Evolutionary conservation across 1,140 invertebrate species (phyloP), one percentile per base, ranked within the genome.

Genomic region (Amphibalanus amphitrite): DNA sequence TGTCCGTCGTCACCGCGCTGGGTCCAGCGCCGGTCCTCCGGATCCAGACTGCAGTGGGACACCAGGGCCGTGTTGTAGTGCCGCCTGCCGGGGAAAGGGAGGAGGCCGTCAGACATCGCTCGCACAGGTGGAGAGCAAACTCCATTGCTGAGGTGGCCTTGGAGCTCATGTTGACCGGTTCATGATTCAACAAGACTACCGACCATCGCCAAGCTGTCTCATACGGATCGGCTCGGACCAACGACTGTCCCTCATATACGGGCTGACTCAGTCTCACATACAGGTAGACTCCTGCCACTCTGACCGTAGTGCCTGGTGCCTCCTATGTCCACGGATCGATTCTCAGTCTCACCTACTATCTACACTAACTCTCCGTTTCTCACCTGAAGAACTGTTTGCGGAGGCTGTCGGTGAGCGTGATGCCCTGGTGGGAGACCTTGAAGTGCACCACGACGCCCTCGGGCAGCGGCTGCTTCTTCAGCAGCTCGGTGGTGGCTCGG

Each of bases 391-490:
- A 88, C 78, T 86, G 83, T 80, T 93, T 93, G 69, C 94, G 85
- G 65, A 92, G 90, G 76, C 95, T 92, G 79, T 98, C 96, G 30
- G 95, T 98, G 65, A 98, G 82, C 0, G 95, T 97, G 74, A 98
- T 95, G 71, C 93, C 95, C 78, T 96, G 91, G 64, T 88, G 89
- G 72, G 92, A 92, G 10, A 97, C 95, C 83, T 98, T 98, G 80
- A 98, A 97, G 80, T 98, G 94, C 0, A 97, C 94, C 71, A 93
- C 86, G n/a, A 89, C 88, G n/a, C 88, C 85, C 33, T 79, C 77
- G 0, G 88, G 86, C 67, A 84, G 77, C n/a, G 86, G 84, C 69
- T 82, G 81, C 77, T 86, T 86, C 0, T 84, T 81, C 74, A 92
- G 86, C 70, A 93, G 80, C 28, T 85, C 84, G 20, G 84, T 83